phyloP scores from a whole-genome alignment of 1,140 invertebrate species.

The Ericerus pela region DNA sequence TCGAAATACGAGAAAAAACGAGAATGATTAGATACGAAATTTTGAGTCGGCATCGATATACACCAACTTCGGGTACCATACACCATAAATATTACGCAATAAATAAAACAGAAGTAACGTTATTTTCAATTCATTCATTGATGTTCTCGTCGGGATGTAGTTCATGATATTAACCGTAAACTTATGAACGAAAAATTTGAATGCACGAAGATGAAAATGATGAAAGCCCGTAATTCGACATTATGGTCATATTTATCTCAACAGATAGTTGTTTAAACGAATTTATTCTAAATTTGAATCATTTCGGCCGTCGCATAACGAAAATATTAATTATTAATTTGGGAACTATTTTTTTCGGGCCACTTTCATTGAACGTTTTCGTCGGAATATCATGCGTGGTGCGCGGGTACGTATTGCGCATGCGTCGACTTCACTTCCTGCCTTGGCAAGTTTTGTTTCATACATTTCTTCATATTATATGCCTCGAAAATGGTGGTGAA shows the following conservation, averaged over 20 bases:
- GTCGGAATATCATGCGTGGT: slow-evolving; percentile 19
- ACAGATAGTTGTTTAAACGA: background rate
- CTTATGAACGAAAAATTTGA: slow-evolving; percentile 7
- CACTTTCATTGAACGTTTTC: slow-evolving; percentile 11
- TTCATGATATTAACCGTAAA: slow-evolving; percentile 10
- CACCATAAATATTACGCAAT: slow-evolving; percentile 8
- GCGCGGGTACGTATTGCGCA: slow-evolving; percentile 14
- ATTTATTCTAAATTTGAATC: background rate
- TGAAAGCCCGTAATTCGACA: background rate
- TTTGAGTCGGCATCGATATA: no score
- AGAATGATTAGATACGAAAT: no score
- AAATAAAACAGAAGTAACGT: slow-evolving; percentile 11
- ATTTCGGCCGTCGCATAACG: background rate
- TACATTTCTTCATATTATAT: slow-evolving; percentile 37
- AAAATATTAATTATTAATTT: background rate
- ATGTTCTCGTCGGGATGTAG: slow-evolving; percentile 10
- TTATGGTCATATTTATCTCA: no score
- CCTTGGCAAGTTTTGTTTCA: slow-evolving; percentile 23
- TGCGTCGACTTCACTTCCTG: slow-evolving; percentile 22
- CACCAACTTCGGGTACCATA: no score
- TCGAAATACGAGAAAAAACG: no score
- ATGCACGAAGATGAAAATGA: background rate
- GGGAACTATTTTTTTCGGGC: slow-evolving; percentile 6
- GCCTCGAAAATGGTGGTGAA: slow-evolving; percentile 36
- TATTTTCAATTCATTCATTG: slow-evolving; percentile 12